Evolutionary conservation across 2,113 vertebrate species (phyloP), one percentile per base, ranked within the genome.

Genomic region (Onychorhynchus coronatus): DNA sequence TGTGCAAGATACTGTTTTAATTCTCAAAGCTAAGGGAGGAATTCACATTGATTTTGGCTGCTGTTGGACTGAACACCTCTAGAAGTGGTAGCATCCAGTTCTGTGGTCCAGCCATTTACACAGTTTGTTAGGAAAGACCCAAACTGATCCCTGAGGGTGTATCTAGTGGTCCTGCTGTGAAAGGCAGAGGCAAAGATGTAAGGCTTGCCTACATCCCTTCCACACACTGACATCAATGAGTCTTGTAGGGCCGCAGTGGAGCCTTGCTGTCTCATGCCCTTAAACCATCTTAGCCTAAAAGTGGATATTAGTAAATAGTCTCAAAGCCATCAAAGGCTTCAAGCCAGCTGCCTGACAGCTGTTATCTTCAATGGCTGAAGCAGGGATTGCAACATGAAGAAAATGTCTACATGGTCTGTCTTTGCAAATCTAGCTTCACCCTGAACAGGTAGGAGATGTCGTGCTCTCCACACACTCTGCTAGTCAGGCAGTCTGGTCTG

Each of bases 161-260:
- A 42, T 21, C 39, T 22, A 63, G 33, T 56, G 39, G 8, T 78
- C 18, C 41, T 74, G 23, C 33, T 76, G 14, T 46, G 63, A 74
- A 83, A 70, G 50, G 23, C 77, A 89, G 47, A 73, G n/a, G 44
- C 14, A 81, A 55, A 76, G 37, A 62, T 0, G 0, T 8, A 5
- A 17, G 14, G 14, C 15, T 93, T 85, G 28, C 30, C 73, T 75
- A 37, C 28, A 42, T 20, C 22, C 28, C 28, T 79, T 19, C n/a
- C 35, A 7, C 23, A 47, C 11, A 22, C 28, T 56, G 18, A 31
- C 0, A 3, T 28, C 1, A 0, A 42, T 22, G 46, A 94, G 6
- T 53, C n/a, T 27, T 9, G 3, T 35, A 53, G 63, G 85, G 23
- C 49, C 18, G 66, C 46, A 6, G 5, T 41, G 66, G 71, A 90